phyloP scores from a whole-genome alignment of 1,140 invertebrate species.

The Leptopilina boulardi region DNA sequence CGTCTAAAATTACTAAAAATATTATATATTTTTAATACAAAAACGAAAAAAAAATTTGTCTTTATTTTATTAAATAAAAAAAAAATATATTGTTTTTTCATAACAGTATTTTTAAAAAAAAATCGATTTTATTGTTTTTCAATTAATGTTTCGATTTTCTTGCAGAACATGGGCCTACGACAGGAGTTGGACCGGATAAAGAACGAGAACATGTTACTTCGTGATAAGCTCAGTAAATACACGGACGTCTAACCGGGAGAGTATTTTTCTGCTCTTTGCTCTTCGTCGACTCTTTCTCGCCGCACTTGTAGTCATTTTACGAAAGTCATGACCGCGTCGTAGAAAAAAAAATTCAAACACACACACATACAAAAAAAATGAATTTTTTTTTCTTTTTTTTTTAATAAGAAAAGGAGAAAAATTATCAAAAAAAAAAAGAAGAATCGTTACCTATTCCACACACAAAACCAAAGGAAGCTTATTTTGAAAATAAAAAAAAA shows the following conservation, averaged over 20 bases:
- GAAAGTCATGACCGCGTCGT: conserved; percentile 11
- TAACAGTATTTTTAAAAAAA: background rate
- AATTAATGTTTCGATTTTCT: conserved; percentile 30
- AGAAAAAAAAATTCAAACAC: conserved; percentile 32
- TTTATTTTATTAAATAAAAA: no score
- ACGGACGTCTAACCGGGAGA: conserved; percentile 83
- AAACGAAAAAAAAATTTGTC: no score
- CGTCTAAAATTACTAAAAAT: no score
- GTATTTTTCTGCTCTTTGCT: conserved; percentile 39
- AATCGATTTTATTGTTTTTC: conserved; percentile 16
- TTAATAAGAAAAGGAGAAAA: conserved; percentile 34
- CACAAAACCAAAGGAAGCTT: conserved; percentile 29
- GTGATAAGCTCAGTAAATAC: conserved; percentile 90
- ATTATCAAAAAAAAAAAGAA: conserved; percentile 32
- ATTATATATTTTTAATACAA: no score
- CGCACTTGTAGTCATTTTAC: conserved; percentile 24
- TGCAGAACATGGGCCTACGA: conserved; percentile 88
- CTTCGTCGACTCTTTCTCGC: conserved; percentile 48
- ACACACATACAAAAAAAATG: conserved; percentile 32
- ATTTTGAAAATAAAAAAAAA: background rate
- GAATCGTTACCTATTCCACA: conserved; percentile 9
- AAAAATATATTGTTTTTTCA: no score
- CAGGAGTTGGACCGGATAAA: conserved; percentile 91
- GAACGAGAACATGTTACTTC: conserved; percentile 92
- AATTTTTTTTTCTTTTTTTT: conserved; percentile 10